Base-by-base conservation (phyloP, 2,888 invertebrate species). In the Cephonodes hylas region DNA sequence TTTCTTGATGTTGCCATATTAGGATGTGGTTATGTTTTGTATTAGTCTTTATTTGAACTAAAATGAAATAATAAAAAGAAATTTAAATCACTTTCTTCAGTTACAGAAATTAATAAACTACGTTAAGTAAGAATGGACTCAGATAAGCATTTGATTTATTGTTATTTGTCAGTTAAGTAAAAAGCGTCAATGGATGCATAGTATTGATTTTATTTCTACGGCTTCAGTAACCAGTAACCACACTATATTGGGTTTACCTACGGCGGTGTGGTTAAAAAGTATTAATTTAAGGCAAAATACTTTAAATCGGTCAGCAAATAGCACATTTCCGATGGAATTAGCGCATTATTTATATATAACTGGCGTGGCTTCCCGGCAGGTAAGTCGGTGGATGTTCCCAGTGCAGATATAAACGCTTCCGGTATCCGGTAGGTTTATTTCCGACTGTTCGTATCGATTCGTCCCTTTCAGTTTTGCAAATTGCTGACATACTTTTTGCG, bases 331-430 rank as follows among this genome's bases (percentile, higher is more conserved):
- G 75, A 72, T 77, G 73, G 75, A 86, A 81, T 86, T 85, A 83
- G 86, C 79, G 72, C 76, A 80, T 80, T 85, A 86, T 88, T 86
- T 87, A 85, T 87, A 87, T 71, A 23, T 46, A 15, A 60, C 70
- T 61, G n/a, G n/a, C n/a, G 68, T 64, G 69, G 79, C 78, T 82
- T 77, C 74, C 76, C 68, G 78, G 73, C 80, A 82, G 80, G 80
- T 83, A 75, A 68, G 64, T 66, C 66, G 68, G 67, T 72, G 69
- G 65, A 68, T 68, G 72, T 72, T 75, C 71, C 70, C 70, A 71
- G 66, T 73, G 72, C 67, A 66, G 68, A 68, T 72, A 73, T 68
- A 68, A 68, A 66, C 66, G 71, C 61, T 73, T 74, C 72, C 72
- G 66, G 66, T 72, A 65, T 64, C 63, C 64, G 65, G 64, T 65